Percentiles rank a stretch among this genome's conserved stretches.
phyloP scores from a whole-genome alignment of 2,888 invertebrate species.

The Agriopis aurantiaria region DNA sequence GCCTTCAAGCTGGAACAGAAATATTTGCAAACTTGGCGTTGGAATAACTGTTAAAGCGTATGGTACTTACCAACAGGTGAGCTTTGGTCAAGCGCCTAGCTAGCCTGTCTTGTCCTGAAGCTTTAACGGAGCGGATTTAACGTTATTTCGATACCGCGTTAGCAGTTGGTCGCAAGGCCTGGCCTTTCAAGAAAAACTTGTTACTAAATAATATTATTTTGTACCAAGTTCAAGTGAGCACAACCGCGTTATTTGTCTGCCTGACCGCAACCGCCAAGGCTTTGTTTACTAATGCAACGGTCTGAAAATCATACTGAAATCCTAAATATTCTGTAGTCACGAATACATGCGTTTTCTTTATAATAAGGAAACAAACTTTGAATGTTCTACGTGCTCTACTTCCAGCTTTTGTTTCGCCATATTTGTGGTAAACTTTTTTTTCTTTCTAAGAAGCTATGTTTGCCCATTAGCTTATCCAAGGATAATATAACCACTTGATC shows the following conservation, averaged over 20 bases:
- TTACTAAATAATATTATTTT: not conserved
- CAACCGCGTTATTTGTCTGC: slow-evolving; percentile 2
- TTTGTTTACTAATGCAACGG: not conserved
- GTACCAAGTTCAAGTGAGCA: slow-evolving; percentile 5
- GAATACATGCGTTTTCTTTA: not conserved
- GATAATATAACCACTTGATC: too few species aligned
- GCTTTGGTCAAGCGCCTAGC: too few species aligned
- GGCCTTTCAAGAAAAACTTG: not conserved
- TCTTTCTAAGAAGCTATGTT: too few species aligned
- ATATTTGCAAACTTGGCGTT: too few species aligned
- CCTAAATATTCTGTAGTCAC: not conserved
- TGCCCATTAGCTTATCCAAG: too few species aligned
- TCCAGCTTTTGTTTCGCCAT: not conserved
- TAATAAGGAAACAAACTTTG: not conserved
- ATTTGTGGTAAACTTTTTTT: not conserved
- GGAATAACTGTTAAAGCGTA: too few species aligned
- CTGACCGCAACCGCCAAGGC: slow-evolving; percentile 5
- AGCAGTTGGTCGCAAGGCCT: too few species aligned
- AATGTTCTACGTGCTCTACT: not conserved
- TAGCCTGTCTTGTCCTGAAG: too few species aligned
- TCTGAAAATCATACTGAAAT: not conserved
- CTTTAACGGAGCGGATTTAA: too few species aligned
- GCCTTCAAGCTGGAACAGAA: too few species aligned
- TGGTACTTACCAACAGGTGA: too few species aligned
- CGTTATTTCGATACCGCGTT: too few species aligned